Evolutionary conservation across 2,113 vertebrate species (phyloP).

Genomic region (Suncus etruscus): DNA sequence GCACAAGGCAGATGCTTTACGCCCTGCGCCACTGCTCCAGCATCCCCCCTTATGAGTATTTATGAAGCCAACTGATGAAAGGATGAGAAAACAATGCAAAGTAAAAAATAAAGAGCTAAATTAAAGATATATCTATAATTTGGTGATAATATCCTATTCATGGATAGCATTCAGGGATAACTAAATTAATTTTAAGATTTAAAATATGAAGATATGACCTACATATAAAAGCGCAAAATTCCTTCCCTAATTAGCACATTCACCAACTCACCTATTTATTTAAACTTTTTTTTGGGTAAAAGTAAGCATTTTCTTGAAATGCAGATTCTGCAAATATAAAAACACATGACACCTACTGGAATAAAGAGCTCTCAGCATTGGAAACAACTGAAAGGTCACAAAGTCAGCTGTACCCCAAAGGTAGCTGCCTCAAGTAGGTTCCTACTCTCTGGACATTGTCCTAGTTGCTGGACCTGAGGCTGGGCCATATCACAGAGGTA

Average conservation of each 20-base stretch:
- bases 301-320: neutral
- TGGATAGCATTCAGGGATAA: too few species aligned
- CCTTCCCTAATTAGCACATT: neutral
- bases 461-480: neutral
- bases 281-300: neutral
- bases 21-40: too few species aligned
- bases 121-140: slow-evolving; percentile 5
- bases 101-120: neutral
- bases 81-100: neutral
- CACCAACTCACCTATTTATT: neutral
- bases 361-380: neutral
- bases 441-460: neutral
- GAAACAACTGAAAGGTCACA: neutral
- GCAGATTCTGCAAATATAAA: neutral
- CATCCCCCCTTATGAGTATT: slow-evolving; percentile 44
- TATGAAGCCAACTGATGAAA: slow-evolving; percentile 33
- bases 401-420: neutral
- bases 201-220: neutral
- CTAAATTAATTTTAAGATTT: neutral
- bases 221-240: too few species aligned
- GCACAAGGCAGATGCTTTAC: too few species aligned
- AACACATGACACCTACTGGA: neutral
- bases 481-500: neutral
- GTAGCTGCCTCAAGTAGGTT: rapidly evolving
- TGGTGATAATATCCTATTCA: neutral